Evolutionary conservation across 2,888 invertebrate species (phyloP).

Genomic region (Phyllotreta cruciferae): DNA sequence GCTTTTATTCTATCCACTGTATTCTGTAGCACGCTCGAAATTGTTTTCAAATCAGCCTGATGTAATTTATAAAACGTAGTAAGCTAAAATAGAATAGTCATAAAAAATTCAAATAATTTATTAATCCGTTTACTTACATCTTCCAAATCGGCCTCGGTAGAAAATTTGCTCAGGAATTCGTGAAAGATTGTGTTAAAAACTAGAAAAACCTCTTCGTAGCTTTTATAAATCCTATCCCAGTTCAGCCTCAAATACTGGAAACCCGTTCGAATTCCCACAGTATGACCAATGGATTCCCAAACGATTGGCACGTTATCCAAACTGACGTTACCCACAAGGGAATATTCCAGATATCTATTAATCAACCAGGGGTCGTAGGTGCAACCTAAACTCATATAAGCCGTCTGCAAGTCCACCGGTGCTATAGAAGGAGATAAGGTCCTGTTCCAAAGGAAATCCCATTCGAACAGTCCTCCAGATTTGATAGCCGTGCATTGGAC

Average conservation of each 20-base stretch:
- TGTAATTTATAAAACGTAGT: slow-evolving; percentile 55
- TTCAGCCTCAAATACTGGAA: slow-evolving; percentile 56
- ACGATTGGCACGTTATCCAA: slow-evolving; percentile 55
- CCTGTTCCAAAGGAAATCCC: slow-evolving; percentile 73
- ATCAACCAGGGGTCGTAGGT: slow-evolving; percentile 64
- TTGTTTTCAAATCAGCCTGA: slow-evolving; percentile 52
- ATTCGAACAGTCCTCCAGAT: slow-evolving; percentile 71
- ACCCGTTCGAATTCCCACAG: slow-evolving; percentile 54
- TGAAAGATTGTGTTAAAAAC: slow-evolving; percentile 55
- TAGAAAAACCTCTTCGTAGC: slow-evolving; percentile 52
- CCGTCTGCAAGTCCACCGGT: slow-evolving; percentile 61
- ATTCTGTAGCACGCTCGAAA: slow-evolving; percentile 52
- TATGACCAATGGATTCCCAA: slow-evolving; percentile 56
- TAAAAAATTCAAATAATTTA: background rate
- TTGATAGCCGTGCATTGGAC: slow-evolving; percentile 71
- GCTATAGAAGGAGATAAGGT: slow-evolving; percentile 69
- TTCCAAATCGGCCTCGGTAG: slow-evolving; percentile 56
- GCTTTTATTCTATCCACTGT: slow-evolving; percentile 56
- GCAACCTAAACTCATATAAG: slow-evolving; percentile 63
- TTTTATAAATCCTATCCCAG: slow-evolving; percentile 54
- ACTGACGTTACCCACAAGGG: slow-evolving; percentile 52
- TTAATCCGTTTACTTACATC: slow-evolving; percentile 51
- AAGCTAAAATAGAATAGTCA: slow-evolving; percentile 48
- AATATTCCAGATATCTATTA: slow-evolving; percentile 57
- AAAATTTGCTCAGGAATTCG: slow-evolving; percentile 55